Conservation (phyloP, 2,888 invertebrate genomes). For the Thymelicus lineola region DNA sequence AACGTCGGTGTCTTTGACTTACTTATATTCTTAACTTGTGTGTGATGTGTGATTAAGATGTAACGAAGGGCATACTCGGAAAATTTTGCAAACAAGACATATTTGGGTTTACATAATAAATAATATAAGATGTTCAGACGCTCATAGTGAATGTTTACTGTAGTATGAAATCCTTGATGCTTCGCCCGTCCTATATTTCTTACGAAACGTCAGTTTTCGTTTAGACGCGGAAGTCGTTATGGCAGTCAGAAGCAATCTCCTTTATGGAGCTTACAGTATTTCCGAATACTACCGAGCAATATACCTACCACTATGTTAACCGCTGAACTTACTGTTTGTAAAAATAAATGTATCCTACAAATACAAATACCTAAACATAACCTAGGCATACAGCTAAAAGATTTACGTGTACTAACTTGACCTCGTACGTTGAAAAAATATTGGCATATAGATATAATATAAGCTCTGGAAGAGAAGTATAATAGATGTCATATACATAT, state of each 20-base stretch:
- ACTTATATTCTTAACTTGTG: too few relatives aligned
- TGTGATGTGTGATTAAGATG: background rate
- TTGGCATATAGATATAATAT: too few relatives aligned
- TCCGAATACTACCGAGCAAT: constrained; percentile 14
- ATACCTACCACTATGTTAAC: background rate
- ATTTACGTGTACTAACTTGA: too few relatives aligned
- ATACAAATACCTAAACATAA: too few relatives aligned
- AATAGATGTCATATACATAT: too few relatives aligned
- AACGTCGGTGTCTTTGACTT: too few relatives aligned
- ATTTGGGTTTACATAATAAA: background rate
- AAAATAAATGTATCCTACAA: too few relatives aligned
- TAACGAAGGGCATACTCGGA: background rate
- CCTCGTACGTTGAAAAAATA: too few relatives aligned
- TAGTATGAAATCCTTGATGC: background rate
- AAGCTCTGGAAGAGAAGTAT: too few relatives aligned
- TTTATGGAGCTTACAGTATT: constrained; percentile 24
- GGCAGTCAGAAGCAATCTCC: constrained; percentile 31
- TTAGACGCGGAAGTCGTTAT: constrained; percentile 28
- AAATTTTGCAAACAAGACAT: background rate
- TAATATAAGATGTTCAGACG: background rate
- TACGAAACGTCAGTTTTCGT: constrained; percentile 18
- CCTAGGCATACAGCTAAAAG: too few relatives aligned
- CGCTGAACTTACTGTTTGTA: too few relatives aligned
- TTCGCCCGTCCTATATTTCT: background rate
- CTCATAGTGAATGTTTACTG: background rate